These are phyloP conservation scores for Listronotus oregonensis DNA, from an alignment of 1,140 invertebrate species.

Conservation along the genomic window DNA sequence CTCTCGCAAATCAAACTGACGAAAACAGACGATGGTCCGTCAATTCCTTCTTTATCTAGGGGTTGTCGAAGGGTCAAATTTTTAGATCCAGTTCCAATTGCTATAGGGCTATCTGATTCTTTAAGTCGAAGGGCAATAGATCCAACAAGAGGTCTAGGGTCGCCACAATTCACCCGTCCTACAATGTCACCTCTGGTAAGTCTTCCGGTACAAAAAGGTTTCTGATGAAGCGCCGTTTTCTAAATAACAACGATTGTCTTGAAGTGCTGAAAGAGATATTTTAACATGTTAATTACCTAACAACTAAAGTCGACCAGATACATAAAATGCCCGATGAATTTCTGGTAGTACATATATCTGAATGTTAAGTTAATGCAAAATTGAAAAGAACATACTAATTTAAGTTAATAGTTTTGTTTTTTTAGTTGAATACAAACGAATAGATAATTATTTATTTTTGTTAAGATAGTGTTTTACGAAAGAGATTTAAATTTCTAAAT, in stretches of 20 bases:
- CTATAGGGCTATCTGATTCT: conserved; percentile 77
- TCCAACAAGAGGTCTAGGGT: conserved; percentile 67
- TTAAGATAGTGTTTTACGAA: no score
- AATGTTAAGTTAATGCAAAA: no score
- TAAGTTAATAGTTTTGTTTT: no score
- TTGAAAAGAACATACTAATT: no score
- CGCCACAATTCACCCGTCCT: conserved; percentile 76
- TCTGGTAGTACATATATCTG: no score
- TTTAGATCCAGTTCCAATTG: conserved; percentile 75
- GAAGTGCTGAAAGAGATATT: conserved; percentile 43
- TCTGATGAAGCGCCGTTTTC: conserved; percentile 85
- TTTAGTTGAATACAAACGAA: no score
- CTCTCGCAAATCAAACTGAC: conserved; percentile 84
- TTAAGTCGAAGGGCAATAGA: conserved; percentile 80
- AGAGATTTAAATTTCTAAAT: no score
- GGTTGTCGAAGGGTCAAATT: conserved; percentile 77
- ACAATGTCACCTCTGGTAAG: conserved; percentile 76
- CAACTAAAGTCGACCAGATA: no score
- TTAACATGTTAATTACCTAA: not conserved
- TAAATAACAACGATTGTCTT: conserved; percentile 85
- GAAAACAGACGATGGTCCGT: conserved; percentile 82
- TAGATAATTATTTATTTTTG: no score
- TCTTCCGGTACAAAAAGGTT: conserved; percentile 90
- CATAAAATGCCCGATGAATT: no score
- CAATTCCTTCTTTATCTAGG: conserved; percentile 83